Evolutionary conservation across 2,888 invertebrate genomes (phyloP).

Genomic region (Epistrophella euchroma): DNA sequence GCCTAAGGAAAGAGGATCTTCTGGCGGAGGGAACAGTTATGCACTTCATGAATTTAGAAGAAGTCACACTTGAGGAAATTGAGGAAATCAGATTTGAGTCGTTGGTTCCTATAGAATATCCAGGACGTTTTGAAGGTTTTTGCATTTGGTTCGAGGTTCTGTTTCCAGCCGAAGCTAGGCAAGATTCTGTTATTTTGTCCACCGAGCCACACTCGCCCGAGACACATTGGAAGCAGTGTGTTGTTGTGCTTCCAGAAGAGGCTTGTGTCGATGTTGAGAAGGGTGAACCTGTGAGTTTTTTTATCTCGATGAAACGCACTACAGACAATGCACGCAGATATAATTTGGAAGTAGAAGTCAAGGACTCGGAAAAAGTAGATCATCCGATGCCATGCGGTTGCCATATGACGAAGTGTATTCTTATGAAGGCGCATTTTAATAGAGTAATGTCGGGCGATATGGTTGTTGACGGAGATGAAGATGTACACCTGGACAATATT

Average conservation of each 20-base stretch:
- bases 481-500: background rate
- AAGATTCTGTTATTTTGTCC: constrained; percentile 87
- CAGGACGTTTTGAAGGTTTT: constrained; percentile 89
- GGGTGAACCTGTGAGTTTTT: constrained; percentile 89
- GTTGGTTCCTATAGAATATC: constrained; percentile 84
- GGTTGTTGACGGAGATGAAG: constrained; percentile 49
- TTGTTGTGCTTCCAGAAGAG: constrained; percentile 90
- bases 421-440: constrained; percentile 85
- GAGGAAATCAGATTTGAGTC: constrained; percentile 86
- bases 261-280: constrained; percentile 84
- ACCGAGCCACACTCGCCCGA: constrained; percentile 90
- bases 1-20: constrained; percentile 86
- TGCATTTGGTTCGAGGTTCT: constrained; percentile 92
- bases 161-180: constrained; percentile 87
- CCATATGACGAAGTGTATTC: constrained; percentile 90
- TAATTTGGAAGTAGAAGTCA: constrained; percentile 88
- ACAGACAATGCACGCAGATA: constrained; percentile 84
- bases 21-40: constrained; percentile 88
- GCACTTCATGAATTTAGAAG: constrained; percentile 88
- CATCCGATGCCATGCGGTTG: constrained; percentile 93
- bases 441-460: constrained; percentile 77
- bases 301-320: constrained; percentile 85
- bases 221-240: constrained; percentile 98
- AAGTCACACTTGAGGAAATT: constrained; percentile 86
- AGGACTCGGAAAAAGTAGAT: constrained; percentile 88